Evolutionary conservation across 2,888 invertebrate genomes (phyloP), one percentile per base, ranked within the genome.

Genomic region (Eupsilia transversa): DNA sequence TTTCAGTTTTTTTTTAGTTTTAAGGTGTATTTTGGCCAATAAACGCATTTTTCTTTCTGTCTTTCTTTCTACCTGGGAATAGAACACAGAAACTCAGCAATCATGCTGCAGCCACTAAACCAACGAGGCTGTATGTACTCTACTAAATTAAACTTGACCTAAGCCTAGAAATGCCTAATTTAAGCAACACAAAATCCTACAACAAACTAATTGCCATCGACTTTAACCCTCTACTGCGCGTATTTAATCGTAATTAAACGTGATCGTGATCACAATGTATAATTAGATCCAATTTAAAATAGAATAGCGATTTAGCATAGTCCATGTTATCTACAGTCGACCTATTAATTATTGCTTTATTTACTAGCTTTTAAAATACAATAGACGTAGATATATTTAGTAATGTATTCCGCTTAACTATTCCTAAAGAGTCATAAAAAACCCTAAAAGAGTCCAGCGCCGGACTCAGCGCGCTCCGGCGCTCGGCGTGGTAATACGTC

Each of bases 221-320:
- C 57, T 65, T 33, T 52, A 67, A 63, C 59, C 63, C 67, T 73
- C 23, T 17, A 23, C 41, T 56, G 30, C 20, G 43, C 52, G 41
- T 64, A 77, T 64, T 78, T 54, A 41, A 41, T 57, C 30, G 46
- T 78, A 80, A 73, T 80, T 73, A 73, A 41, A 63, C 17, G 0
- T 63, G 49, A 63, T 73, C 67, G 63, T 73, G 80, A 64, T 54
- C 43, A 67, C 20, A 72, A 67, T 66, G 3, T 38, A 10, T 67
- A 52, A 52, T 68, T 68, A 27, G 9, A 35, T 60, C 17, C 30
- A 6, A 17, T 56, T 56, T 30, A 56, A 56, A 56, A 56, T 30
- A 30, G 56, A 7, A 30, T 17, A 56, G 56, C 17, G 27, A 54
- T 56, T 30, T 56, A 56, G 56, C 30, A 30, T 30, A 17, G 27